Percentiles rank a stretch among this genome's conserved stretches.
Evolutionary conservation across 2,113 vertebrate species (phyloP).

Genomic region (Corvus cornix): DNA sequence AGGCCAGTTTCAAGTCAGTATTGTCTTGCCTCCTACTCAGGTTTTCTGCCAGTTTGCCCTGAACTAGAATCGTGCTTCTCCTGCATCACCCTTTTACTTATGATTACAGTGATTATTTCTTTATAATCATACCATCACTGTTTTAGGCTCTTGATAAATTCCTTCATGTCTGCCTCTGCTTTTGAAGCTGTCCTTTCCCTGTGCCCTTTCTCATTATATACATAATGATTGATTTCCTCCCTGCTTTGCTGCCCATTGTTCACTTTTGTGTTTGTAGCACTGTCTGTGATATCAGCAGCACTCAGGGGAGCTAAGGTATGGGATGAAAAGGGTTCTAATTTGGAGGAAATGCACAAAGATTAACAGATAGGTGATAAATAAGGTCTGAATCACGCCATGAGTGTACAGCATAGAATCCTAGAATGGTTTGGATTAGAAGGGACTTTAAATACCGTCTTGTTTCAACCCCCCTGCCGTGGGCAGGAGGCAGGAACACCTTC

Average conservation of each 20-base stretch:
- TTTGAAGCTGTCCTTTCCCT: not conserved
- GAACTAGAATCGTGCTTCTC: not conserved
- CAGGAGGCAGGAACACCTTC: not conserved
- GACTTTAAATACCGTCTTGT: not conserved
- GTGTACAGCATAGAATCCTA: not conserved
- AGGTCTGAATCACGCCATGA: not conserved
- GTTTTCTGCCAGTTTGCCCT: not conserved
- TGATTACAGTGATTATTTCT: not conserved
- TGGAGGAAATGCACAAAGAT: not conserved
- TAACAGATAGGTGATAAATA: not conserved
- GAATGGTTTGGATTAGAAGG: not conserved
- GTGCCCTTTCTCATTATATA: not conserved
- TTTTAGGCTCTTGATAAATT: not conserved
- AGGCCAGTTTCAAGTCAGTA: not conserved
- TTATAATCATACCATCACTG: not conserved
- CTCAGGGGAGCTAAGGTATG: not conserved
- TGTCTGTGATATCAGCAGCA: not conserved
- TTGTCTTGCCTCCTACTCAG: not conserved
- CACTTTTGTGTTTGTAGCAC: rapidly evolving
- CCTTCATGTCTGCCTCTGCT: not conserved
- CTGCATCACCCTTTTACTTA: not conserved
- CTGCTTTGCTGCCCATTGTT: not conserved
- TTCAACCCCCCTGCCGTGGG: rapidly evolving
- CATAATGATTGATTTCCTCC: not conserved
- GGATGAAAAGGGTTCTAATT: not conserved